Evolutionary conservation across 2,113 vertebrate species (phyloP).

Genomic region (Arenaria interpres): DNA sequence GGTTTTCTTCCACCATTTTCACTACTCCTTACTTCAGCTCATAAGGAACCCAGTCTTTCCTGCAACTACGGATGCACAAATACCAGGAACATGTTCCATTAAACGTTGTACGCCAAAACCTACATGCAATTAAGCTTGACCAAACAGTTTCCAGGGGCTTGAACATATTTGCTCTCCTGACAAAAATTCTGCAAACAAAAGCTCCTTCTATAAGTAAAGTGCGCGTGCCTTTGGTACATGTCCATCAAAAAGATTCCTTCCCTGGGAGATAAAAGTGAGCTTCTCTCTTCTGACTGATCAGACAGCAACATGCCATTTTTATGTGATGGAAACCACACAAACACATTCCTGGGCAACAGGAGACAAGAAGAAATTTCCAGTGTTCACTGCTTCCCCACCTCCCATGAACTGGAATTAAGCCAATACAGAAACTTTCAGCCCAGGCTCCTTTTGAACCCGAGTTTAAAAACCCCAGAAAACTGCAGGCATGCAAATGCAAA

Average conservation of each 20-base stretch:
- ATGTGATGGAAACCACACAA: background rate
- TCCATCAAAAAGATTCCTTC: constrained; percentile 19
- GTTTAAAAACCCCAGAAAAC: background rate
- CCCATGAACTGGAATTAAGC: background rate
- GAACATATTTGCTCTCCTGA: constrained; percentile 43
- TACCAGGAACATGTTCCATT: constrained; percentile 22
- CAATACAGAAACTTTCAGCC: background rate
- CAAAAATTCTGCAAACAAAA: constrained; percentile 41
- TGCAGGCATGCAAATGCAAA: background rate
- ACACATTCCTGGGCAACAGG: background rate
- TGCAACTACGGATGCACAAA: background rate
- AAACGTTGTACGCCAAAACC: constrained; percentile 23
- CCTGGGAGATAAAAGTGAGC: background rate
- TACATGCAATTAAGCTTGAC: constrained; percentile 42
- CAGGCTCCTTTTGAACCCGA: background rate
- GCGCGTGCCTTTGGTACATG: background rate
- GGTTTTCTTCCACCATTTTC: background rate
- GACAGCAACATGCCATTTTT: background rate
- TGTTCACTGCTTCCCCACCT: background rate
- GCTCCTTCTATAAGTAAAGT: background rate
- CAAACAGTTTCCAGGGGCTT: constrained; percentile 28
- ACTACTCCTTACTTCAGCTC: background rate
- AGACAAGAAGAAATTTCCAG: background rate
- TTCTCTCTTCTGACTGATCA: background rate
- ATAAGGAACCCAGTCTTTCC: background rate